Conservation (phyloP, 1,140 invertebrate genomes). For the Vollenhovia emeryi region DNA sequence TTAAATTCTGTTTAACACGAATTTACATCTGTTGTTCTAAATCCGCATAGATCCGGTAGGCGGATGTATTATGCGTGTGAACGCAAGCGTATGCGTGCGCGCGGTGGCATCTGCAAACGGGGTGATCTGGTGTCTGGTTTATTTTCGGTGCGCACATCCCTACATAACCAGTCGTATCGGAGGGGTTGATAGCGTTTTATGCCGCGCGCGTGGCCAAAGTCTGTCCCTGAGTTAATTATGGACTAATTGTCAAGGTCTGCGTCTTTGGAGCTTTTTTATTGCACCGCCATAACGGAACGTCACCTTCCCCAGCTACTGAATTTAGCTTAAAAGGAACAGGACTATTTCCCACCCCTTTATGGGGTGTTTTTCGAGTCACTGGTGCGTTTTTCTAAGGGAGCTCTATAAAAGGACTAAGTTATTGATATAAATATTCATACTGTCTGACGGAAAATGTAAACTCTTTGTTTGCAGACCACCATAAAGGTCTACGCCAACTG, state of each 20-base stretch:
- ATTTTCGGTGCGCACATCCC: constrained; percentile 75
- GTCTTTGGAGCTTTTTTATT: constrained; percentile 37
- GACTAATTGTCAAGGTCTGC: constrained; percentile 78
- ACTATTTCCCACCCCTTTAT: not conserved
- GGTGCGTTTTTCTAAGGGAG: not conserved
- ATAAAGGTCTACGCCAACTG: constrained; percentile 96
- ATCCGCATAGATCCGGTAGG: not conserved
- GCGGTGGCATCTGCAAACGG: constrained; percentile 63
- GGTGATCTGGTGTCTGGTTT: constrained; percentile 77
- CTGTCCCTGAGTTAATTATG: constrained; percentile 79
- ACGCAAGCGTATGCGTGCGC: constrained; percentile 5
- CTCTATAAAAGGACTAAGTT: not conserved
- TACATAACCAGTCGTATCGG: constrained; percentile 64
- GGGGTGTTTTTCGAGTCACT: not conserved
- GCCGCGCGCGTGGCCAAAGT: constrained; percentile 62
- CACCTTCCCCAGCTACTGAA: constrained; percentile 18
- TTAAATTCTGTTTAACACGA: not conserved
- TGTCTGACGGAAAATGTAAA: too few relatives aligned
- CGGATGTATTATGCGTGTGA: constrained; percentile 15
- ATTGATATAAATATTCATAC: not conserved
- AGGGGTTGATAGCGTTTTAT: constrained; percentile 80
- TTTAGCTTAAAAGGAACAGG: constrained; percentile 1
- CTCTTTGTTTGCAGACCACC: constrained; percentile 90
- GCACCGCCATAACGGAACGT: constrained; percentile 59
- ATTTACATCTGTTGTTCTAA: constrained; percentile 9